Percentiles rank a stretch among this genome's conserved stretches.
Evolutionary conservation across 1,140 invertebrate genomes (phyloP).

Genomic region (Drosophila paulistorum): DNA sequence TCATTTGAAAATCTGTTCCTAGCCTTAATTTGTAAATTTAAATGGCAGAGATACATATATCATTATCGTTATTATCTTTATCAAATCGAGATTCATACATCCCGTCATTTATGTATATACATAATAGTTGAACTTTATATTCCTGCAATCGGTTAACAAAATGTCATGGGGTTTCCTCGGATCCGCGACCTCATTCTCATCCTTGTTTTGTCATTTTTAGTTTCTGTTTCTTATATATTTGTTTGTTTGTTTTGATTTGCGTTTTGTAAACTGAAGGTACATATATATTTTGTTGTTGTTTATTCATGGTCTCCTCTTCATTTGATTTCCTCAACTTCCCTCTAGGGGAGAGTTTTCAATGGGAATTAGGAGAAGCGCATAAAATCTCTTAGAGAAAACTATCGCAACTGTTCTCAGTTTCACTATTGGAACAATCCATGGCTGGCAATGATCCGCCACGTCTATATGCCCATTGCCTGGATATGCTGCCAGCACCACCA

Average conservation of each 20-base stretch:
- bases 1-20: conserved; percentile 18
- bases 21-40: conserved; percentile 42
- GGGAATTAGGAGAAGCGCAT: neutral
- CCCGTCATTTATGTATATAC: conserved; percentile 12
- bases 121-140: conserved; percentile 61
- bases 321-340: neutral
- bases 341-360: neutral
- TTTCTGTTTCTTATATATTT: neutral
- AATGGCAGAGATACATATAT: conserved; percentile 62
- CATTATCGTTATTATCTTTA: conserved; percentile 18
- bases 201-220: neutral
- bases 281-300: conserved; percentile 36
- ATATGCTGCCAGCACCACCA: conserved; percentile 14
- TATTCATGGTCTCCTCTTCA: conserved; percentile 27
- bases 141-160: conserved; percentile 54
- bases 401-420: conserved; percentile 80
- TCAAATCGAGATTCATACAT: conserved; percentile 60
- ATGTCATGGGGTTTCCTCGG: conserved; percentile 18
- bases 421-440: conserved; percentile 77
- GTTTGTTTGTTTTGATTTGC: conserved; percentile 21
- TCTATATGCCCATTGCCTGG: conserved; percentile 47
- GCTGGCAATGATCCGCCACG: conserved; percentile 71
- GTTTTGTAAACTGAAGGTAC: conserved; percentile 81
- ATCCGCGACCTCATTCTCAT: neutral
- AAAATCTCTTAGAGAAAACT: conserved; percentile 57